These are phyloP conservation scores for Dione vanillae DNA, from an alignment of 2,888 invertebrate genomes.

Conservation along the genomic window DNA sequence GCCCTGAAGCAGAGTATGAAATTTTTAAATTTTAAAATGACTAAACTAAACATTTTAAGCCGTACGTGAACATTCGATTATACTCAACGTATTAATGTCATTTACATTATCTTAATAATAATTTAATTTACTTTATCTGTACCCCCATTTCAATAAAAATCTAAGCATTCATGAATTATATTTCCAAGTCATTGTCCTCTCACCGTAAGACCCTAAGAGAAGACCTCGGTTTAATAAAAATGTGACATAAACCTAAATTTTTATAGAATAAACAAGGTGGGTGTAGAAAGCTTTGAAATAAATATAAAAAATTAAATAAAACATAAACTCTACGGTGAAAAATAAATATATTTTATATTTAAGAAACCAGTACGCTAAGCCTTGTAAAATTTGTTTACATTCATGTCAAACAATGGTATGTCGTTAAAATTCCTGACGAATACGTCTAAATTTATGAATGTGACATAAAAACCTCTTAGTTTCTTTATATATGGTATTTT, in stretches of 20 bases:
- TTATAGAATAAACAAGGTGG: constrained; percentile 29
- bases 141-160: constrained; percentile 41
- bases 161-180: constrained; percentile 47
- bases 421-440: constrained; percentile 42
- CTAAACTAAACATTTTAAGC: not conserved
- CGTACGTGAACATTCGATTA: constrained; percentile 14
- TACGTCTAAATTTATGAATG: constrained; percentile 42
- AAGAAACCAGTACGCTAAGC: constrained; percentile 11
- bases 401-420: constrained; percentile 29
- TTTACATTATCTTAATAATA: too few species aligned
- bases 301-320: not conserved
- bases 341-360: not conserved
- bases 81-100: constrained; percentile 10
- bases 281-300: not conserved
- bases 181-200: constrained; percentile 63
- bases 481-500: not conserved
- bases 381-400: constrained; percentile 22
- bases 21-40: constrained; percentile 61
- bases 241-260: constrained; percentile 47
- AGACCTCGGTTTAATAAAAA: constrained; percentile 57
- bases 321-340: not conserved
- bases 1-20: constrained; percentile 56
- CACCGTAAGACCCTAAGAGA: constrained; percentile 62
- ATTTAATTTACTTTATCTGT: constrained; percentile 28
- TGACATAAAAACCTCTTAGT: constrained; percentile 33